A percentile compares a stretch with the other conserved stretches of the same genome.
phyloP scores from a whole-genome alignment of 2,888 invertebrate species.

The Drosophila suboccidentalis region DNA sequence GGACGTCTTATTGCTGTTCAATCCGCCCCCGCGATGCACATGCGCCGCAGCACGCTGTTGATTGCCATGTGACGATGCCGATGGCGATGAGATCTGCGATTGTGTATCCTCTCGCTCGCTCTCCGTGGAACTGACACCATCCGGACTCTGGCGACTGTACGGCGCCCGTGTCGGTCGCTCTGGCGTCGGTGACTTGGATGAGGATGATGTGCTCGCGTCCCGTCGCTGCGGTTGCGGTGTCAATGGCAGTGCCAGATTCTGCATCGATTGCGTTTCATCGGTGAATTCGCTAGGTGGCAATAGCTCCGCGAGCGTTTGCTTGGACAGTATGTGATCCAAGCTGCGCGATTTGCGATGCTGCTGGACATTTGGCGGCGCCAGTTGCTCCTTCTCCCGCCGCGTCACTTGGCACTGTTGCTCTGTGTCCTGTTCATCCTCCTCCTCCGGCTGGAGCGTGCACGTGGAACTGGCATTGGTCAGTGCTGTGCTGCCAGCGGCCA shows the following conservation, averaged over 20 bases:
- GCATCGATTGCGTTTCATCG: slow-evolving; percentile 85
- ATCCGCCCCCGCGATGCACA: slow-evolving; percentile 78
- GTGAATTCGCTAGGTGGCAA: slow-evolving; percentile 68
- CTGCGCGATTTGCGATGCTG: slow-evolving; percentile 88
- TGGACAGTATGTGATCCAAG: slow-evolving; percentile 88
- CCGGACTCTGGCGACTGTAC: slow-evolving; percentile 83
- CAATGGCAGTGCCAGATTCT: slow-evolving; percentile 82
- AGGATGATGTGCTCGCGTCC: slow-evolving; percentile 69
- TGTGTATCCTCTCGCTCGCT: slow-evolving; percentile 83
- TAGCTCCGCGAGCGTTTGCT: slow-evolving; percentile 83
- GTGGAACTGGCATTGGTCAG: slow-evolving; percentile 83
- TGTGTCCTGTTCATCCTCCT: slow-evolving; percentile 33
- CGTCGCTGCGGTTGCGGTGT: slow-evolving; percentile 72
- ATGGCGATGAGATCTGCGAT: slow-evolving; percentile 16
- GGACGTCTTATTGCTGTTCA: slow-evolving; percentile 74
- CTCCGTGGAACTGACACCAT: slow-evolving; percentile 85
- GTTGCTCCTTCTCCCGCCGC: slow-evolving; percentile 79
- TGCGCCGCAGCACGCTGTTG: slow-evolving; percentile 81
- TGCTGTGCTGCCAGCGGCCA: slow-evolving; percentile 81
- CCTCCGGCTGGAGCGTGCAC: slow-evolving; percentile 78
- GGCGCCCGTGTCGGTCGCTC: slow-evolving; percentile 57
- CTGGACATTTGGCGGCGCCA: slow-evolving; percentile 70
- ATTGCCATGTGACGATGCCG: slow-evolving; percentile 51
- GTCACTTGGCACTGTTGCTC: slow-evolving; percentile 53
- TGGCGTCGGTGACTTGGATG: slow-evolving; percentile 83